A percentile compares a stretch with the other conserved stretches of the same genome.
Conservation (phyloP, 2,113 vertebrate species). For the Cynoglossus semilaevis region DNA sequence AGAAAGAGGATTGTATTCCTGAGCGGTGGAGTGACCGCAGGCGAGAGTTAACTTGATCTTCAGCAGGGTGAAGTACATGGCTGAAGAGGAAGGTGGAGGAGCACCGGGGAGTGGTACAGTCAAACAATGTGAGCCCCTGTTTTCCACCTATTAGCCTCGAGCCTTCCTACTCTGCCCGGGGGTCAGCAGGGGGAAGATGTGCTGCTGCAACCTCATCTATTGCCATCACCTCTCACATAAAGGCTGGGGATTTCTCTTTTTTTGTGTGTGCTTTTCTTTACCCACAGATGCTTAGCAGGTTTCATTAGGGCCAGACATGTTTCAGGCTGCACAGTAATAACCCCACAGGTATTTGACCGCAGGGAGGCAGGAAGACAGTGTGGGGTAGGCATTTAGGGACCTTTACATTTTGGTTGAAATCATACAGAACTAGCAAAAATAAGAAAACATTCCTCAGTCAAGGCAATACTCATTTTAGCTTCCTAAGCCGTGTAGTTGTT, state of each 20-base stretch:
- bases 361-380: conserved; percentile 33
- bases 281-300: conserved; percentile 47
- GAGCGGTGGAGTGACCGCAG: conserved; percentile 69
- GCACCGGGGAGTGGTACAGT: conserved; percentile 22
- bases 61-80: conserved; percentile 63
- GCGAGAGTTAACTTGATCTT: conserved; percentile 75
- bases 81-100: conserved; percentile 51
- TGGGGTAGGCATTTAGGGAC: conserved; percentile 8
- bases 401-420: conserved; percentile 53
- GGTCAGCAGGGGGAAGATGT: conserved; percentile 70
- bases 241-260: conserved; percentile 71
- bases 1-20: conserved; percentile 63
- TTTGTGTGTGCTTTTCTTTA: conserved; percentile 48
- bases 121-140: conserved; percentile 72
- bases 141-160: conserved; percentile 66
- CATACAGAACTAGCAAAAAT: conserved; percentile 7
- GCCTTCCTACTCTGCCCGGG: conserved; percentile 2
- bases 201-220: conserved; percentile 76
- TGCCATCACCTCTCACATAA: conserved; percentile 68
- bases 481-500: conserved; percentile 61
- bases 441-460: conserved; percentile 8
- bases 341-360: conserved; percentile 71
- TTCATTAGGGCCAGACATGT: conserved; percentile 52
- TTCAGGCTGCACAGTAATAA: conserved; percentile 57
- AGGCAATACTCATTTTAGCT: no score